Conservation (phyloP, 2,113 vertebrate species). For the Aramus guarauna region DNA sequence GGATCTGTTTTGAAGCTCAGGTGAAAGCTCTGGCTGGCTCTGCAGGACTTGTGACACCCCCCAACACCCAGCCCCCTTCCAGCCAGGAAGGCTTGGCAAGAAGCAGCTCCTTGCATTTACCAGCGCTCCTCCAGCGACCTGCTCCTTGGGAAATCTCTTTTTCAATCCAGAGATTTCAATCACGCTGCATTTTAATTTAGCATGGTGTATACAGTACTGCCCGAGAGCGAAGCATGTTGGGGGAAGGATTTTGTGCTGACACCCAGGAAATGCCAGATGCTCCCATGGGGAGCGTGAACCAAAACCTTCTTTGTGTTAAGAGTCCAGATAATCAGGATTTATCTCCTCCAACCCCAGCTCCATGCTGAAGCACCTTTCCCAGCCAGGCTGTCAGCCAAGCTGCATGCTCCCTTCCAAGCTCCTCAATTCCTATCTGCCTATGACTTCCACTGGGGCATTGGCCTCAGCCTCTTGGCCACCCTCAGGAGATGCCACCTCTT, state of each 20-base stretch:
- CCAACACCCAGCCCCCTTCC: fast-evolving
- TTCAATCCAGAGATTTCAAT: not conserved
- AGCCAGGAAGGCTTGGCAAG: not conserved
- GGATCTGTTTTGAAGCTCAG: not conserved
- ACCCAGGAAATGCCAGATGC: not conserved
- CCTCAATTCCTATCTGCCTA: not conserved
- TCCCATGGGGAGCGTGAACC: fast-evolving
- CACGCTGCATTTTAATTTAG: not conserved
- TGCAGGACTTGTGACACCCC: not conserved
- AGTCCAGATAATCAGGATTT: not conserved
- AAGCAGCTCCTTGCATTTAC: not conserved
- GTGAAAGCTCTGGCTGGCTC: not conserved
- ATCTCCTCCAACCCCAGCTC: not conserved
- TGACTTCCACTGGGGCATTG: not conserved
- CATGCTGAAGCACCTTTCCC: fast-evolving
- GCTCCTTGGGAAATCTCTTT: not conserved
- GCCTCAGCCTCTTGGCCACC: not conserved
- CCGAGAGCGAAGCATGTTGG: not conserved
- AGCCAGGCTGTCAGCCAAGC: not conserved
- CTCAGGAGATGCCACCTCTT: not conserved
- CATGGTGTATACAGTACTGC: not conserved
- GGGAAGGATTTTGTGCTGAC: not conserved
- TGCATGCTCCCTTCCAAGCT: not conserved
- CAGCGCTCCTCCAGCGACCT: not conserved
- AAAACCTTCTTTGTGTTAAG: not conserved